Evolutionary conservation across 1,140 invertebrate genomes (phyloP).

Genomic region (Solenopsis invicta): DNA sequence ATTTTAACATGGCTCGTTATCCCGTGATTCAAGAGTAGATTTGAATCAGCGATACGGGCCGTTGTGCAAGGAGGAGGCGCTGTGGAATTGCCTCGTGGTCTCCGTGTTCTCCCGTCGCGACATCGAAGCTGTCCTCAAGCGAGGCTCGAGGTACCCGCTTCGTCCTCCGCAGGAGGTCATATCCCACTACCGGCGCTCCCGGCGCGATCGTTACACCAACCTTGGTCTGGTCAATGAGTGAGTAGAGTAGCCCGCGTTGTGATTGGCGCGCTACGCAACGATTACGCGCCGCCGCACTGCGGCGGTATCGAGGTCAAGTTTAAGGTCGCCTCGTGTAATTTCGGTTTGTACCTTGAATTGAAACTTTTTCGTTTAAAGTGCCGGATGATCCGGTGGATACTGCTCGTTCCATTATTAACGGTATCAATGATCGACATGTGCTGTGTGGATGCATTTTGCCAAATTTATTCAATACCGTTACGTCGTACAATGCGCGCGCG

Average conservation of each 20-base stretch:
- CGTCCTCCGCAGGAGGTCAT: constrained; percentile 94
- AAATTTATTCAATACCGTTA: not conserved
- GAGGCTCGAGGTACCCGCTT: constrained; percentile 91
- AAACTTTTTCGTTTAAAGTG: not conserved
- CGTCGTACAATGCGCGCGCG: too few species aligned
- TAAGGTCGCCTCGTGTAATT: constrained; percentile 52
- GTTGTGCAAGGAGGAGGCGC: constrained; percentile 92
- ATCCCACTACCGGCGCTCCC: constrained; percentile 91
- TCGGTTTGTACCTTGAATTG: not conserved
- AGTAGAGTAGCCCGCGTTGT: constrained; percentile 86
- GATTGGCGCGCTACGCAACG: not conserved
- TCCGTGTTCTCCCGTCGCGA: constrained; percentile 92
- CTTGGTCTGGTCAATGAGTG: constrained; percentile 94
- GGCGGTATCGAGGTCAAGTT: constrained; percentile 63
- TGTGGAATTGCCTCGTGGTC: constrained; percentile 92
- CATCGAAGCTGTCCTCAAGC: constrained; percentile 92
- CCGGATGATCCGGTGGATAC: not conserved
- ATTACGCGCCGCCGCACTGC: constrained; percentile 1
- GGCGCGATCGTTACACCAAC: constrained; percentile 93
- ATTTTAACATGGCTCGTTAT: constrained; percentile 78
- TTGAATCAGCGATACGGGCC: constrained; percentile 89
- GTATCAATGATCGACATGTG: not conserved
- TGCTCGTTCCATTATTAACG: not conserved
- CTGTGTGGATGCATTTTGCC: not conserved
- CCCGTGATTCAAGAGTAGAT: constrained; percentile 85